Base-by-base conservation (phyloP, 1,140 invertebrate genomes). In the fruit fly (Drosophila melanogaster) region DNA sequence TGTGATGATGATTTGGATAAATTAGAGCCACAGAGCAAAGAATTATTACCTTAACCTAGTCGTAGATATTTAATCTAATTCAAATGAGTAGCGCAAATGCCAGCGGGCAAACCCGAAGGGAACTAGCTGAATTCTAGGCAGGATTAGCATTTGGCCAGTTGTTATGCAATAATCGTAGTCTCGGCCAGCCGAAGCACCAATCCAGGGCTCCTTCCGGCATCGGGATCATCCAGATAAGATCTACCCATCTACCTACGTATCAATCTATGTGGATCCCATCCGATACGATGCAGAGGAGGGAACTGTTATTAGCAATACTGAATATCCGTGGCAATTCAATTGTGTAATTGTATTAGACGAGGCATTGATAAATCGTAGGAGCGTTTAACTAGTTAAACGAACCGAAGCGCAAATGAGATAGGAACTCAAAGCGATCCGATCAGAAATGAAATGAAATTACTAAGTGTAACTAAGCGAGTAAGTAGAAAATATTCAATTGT, bases 1-100 rank as follows among this genome's bases (percentile, higher is more conserved):
- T 89, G 84, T 89, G 84, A 89, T 80, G 84, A 89, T 89, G 85
- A 89, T 89, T 89, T 84, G 77, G 81, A 74, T 81, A 89, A 77
- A 89, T 84, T 84, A 84, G 76, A 84, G 46, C 65, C 57, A 85
- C 81, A 78, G 51, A 50, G 58, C 22, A 77, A 67, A 66, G 17
- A 57, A 69, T 70, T 46, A 75, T 64, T 75, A 71, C 72, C 73
- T 78, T 75, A 81, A 83, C 65, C 55, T 87, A 83, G 78, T 59
- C 59, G 59, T 86, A 85, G 81, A 64, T 85, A 85, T 80, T 67
- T 60, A 84, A 79, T 73, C 64, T 61, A 81, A 79, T 69, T 70
- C 58, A 57, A 65, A 67, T 22, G 14, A 77, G 72, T 80, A 85
- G 72, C 66, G 71, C 56, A 65, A 77, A 74, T 22, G 53, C 50